Conservation (phyloP, 2,888 invertebrate genomes). For the Pristionchus entomophagus region DNA sequence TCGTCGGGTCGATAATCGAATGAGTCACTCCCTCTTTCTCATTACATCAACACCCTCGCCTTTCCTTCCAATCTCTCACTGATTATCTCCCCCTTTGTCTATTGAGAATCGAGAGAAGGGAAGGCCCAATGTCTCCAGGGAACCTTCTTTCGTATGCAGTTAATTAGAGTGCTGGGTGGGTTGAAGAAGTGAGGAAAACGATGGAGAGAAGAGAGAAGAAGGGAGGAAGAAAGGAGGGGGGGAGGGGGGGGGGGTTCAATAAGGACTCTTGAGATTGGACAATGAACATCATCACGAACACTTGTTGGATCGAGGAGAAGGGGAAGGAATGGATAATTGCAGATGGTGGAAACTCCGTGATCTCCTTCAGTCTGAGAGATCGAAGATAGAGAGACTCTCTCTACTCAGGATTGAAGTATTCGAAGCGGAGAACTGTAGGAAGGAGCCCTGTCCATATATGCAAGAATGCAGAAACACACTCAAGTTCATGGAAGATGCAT, state of each 20-base stretch:
- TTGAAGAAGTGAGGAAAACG: constrained; percentile 36
- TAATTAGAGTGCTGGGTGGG: constrained; percentile 44
- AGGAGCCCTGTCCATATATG: constrained; percentile 73
- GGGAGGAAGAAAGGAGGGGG: constrained; percentile 18
- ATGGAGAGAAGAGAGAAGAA: constrained; percentile 36
- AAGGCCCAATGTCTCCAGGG: background rate
- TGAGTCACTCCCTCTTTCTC: constrained; percentile 23
- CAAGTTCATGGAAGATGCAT: constrained; percentile 66
- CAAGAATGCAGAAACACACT: constrained; percentile 70
- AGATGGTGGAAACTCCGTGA: constrained; percentile 46
- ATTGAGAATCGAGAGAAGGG: constrained; percentile 2
- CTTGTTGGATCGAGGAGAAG: background rate
- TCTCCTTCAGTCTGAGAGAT: constrained; percentile 27
- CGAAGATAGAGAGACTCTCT: constrained; percentile 7
- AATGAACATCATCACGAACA: constrained; percentile 19
- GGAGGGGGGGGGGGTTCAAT: constrained; percentile 32
- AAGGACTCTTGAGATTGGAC: constrained; percentile 35
- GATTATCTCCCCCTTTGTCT: constrained; percentile 13
- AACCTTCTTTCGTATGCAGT: constrained; percentile 35
- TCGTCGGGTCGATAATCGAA: constrained; percentile 40
- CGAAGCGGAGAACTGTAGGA: constrained; percentile 48
- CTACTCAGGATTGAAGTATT: background rate
- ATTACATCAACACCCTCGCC: background rate
- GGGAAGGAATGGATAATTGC: constrained; percentile 5
- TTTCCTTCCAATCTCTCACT: constrained; percentile 12